phyloP scores from a whole-genome alignment of 1,140 invertebrate species.

The Polypedilum pembai region DNA sequence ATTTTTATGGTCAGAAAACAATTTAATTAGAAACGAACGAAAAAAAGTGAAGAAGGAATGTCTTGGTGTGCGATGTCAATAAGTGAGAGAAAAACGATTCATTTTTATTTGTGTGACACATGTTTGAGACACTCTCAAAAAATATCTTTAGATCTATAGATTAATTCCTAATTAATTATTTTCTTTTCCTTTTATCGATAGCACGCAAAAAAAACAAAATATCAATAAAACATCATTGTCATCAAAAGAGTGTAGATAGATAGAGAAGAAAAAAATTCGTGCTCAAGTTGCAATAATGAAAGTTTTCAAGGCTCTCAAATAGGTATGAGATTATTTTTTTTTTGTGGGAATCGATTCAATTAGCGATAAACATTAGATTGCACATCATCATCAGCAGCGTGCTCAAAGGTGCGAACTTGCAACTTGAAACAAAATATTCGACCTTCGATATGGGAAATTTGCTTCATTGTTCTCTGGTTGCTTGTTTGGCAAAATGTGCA shows the following conservation, averaged over 20 bases:
- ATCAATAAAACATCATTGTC: background rate
- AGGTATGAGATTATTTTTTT: background rate
- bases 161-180: background rate
- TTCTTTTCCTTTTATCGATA: background rate
- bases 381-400: slow-evolving; percentile 1
- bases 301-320: background rate
- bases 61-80: background rate
- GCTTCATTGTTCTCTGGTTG: background rate
- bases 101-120: no score
- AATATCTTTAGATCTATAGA: background rate
- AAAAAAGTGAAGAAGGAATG: background rate
- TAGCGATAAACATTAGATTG: slow-evolving; percentile 9
- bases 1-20: slow-evolving; percentile 11
- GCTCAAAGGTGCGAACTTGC: slow-evolving; percentile 16
- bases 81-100: no score
- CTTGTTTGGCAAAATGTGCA: background rate
- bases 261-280: background rate
- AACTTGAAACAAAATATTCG: background rate
- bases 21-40: background rate
- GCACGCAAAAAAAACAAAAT: background rate
- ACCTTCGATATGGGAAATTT: slow-evolving; percentile 15
- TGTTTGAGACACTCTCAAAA: no score
- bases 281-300: slow-evolving; percentile 17
- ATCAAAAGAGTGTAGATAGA: background rate
- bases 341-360: slow-evolving; percentile 12